Evolutionary conservation across 2,797 vertebrate genomes (phyloP).

Genomic region (Phataginus tetradactyla): DNA sequence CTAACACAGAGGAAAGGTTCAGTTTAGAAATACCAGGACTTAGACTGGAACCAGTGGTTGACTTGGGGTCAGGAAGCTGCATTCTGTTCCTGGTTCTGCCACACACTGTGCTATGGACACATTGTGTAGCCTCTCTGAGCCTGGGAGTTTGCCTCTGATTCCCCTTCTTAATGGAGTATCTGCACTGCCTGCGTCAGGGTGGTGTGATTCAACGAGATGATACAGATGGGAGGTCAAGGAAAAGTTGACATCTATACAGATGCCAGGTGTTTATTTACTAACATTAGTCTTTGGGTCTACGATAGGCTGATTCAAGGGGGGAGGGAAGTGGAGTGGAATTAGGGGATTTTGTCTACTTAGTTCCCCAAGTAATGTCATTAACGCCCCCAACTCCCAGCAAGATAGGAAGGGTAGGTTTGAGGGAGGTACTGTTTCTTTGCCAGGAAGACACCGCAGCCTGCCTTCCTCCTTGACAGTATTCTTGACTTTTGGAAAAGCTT

Average conservation of each 20-base stretch:
- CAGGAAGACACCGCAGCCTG: not conserved
- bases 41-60: not conserved
- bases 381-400: not conserved
- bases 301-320: not conserved
- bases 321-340: not conserved
- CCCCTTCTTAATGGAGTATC: not conserved
- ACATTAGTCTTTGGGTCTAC: not conserved
- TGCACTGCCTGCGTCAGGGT: not conserved
- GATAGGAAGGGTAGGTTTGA: not conserved
- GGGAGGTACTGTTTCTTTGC: not conserved
- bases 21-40: constrained; percentile 17
- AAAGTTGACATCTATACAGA: not conserved
- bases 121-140: not conserved
- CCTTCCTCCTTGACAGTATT: constrained; percentile 13
- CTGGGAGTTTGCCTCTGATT: not conserved
- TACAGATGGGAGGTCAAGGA: not conserved
- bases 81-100: not conserved
- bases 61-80: not conserved
- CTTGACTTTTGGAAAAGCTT: not conserved
- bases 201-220: not conserved
- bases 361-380: not conserved
- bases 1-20: not conserved
- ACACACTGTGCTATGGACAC: not conserved
- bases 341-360: constrained; percentile 39
- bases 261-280: not conserved